These are phyloP conservation scores for Sialia sialis DNA, from an alignment of 2,113 vertebrate genomes.

Conservation along the genomic window DNA sequence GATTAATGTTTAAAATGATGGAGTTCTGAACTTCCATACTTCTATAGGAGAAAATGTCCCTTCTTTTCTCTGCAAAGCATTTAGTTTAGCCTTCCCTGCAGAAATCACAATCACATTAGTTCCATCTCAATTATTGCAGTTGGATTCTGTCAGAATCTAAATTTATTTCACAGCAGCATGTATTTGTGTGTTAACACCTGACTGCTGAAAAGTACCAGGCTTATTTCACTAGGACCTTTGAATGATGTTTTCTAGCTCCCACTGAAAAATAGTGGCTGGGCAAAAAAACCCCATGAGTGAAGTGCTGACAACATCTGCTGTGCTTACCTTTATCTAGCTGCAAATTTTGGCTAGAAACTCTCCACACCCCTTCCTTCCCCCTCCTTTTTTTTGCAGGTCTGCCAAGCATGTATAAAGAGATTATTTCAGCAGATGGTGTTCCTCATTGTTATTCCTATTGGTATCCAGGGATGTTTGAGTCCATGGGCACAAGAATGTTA, in stretches of 20 bases:
- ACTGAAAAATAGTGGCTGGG: not conserved
- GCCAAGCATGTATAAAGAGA: conserved; percentile 6
- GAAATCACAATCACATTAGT: conserved; percentile 20
- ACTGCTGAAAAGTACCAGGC: conserved; percentile 5
- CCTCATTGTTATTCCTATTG: not conserved
- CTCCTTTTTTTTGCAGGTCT: not conserved
- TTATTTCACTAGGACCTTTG: not conserved
- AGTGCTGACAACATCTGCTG: not conserved
- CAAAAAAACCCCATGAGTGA: not conserved
- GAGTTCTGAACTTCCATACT: not conserved
- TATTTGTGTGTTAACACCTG: conserved; percentile 30
- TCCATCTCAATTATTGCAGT: conserved; percentile 24
- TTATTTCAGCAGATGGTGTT: conserved; percentile 12
- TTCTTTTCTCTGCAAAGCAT: not conserved
- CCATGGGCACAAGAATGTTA: not conserved
- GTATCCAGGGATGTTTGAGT: not conserved
- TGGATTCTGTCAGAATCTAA: not conserved
- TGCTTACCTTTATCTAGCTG: conserved; percentile 2
- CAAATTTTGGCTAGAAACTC: not conserved
- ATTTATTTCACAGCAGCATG: conserved; percentile 13
- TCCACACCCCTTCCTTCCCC: not conserved
- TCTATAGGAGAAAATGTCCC: not conserved
- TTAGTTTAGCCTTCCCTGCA: not conserved
- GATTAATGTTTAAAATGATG: not conserved
- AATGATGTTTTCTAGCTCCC: not conserved